Evolutionary conservation across 2,888 invertebrate genomes (phyloP).

Genomic region (Allacma fusca): DNA sequence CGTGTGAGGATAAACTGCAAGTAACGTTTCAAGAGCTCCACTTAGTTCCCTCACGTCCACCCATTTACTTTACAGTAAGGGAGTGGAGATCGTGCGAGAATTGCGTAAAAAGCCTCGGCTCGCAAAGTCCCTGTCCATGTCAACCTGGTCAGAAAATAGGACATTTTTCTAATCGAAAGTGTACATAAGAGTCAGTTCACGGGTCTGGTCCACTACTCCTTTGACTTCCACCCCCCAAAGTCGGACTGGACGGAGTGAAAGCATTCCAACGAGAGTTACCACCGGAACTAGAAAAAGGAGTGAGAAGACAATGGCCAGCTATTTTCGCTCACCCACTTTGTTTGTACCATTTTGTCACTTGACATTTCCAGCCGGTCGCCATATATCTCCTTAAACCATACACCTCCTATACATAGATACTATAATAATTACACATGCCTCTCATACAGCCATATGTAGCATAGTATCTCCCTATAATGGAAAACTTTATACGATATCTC

Average conservation of each 20-base stretch:
- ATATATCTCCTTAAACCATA: neutral
- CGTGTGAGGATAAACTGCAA: neutral
- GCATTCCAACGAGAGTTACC: neutral
- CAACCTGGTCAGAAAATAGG: conserved; percentile 36
- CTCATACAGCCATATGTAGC: no score
- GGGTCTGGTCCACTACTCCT: no score
- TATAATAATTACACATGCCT: neutral
- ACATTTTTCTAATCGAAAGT: conserved; percentile 46
- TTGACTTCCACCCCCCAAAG: no score
- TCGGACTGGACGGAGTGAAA: no score
- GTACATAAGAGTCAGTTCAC: neutral
- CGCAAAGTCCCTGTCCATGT: neutral
- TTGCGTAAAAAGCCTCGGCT: neutral
- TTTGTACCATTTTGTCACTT: neutral
- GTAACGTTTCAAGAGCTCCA: conserved; percentile 28
- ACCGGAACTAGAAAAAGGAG: neutral
- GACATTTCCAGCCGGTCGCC: neutral
- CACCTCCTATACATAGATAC: neutral
- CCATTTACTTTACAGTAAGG: conserved; percentile 55
- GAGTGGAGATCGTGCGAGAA: conserved; percentile 30
- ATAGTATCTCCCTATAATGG: no score
- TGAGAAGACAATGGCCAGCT: neutral
- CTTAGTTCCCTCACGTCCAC: conserved; percentile 50
- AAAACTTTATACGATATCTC: no score
- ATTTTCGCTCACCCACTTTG: neutral